Evolutionary conservation across 2,888 invertebrate genomes (phyloP).

Genomic region (Tinea semifulvella): DNA sequence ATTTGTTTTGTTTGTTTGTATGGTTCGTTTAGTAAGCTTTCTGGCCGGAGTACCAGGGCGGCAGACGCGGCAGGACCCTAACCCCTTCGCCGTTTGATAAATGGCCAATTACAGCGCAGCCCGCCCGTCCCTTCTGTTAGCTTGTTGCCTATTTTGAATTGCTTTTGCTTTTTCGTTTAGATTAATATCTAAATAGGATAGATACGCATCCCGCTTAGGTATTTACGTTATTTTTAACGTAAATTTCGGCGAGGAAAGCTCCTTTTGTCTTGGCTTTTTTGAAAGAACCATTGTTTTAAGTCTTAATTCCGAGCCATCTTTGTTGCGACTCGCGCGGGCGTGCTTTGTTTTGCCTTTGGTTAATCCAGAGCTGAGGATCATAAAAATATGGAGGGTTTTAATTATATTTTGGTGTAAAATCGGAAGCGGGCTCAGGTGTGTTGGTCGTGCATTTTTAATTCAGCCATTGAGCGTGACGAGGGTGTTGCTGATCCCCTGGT

Average conservation of each 20-base stretch:
- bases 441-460: slow-evolving; percentile 35
- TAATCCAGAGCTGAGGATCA: background rate
- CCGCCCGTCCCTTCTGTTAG: slow-evolving; percentile 63
- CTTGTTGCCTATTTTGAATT: slow-evolving; percentile 68
- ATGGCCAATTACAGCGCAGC: slow-evolving; percentile 65
- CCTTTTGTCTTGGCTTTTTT: slow-evolving; percentile 44
- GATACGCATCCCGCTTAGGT: slow-evolving; percentile 64
- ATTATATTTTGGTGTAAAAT: background rate
- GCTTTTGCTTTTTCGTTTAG: slow-evolving; percentile 68
- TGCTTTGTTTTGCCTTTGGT: slow-evolving; percentile 11
- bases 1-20: slow-evolving; percentile 25
- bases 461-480: slow-evolving; percentile 47
- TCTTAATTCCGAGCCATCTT: slow-evolving; percentile 33
- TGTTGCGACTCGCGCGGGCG: slow-evolving; percentile 28
- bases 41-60: slow-evolving; percentile 35
- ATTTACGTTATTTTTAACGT: slow-evolving; percentile 67
- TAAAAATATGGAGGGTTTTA: background rate
- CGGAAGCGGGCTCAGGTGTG: slow-evolving; percentile 39
- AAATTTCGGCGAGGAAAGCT: slow-evolving; percentile 40
- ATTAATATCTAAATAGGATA: slow-evolving; percentile 69
- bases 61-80: slow-evolving; percentile 47
- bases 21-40: slow-evolving; percentile 21
- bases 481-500: slow-evolving; percentile 30
- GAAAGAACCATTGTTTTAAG: slow-evolving; percentile 45
- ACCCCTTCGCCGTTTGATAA: slow-evolving; percentile 68